Base-by-base conservation (phyloP, 2,888 invertebrate species). In the Amphipyra tragopoginis region DNA sequence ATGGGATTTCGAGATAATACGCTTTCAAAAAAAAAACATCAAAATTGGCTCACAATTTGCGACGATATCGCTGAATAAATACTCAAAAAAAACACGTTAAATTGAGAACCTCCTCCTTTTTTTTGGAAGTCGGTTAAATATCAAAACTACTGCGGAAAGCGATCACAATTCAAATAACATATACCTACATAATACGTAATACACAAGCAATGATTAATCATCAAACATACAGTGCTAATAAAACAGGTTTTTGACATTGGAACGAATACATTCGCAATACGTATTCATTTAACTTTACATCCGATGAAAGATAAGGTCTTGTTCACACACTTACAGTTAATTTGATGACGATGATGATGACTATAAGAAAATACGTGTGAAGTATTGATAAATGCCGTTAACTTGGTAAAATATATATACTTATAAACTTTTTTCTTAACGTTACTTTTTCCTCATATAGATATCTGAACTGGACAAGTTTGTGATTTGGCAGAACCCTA, bases 191-290 rank as follows among this genome's bases (percentile, higher is more conserved):
- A 51, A 72, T 40, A 58, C 56, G 38, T 55, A n/a, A n/a, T n/a
- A 74, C 43, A 51, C 59, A 70, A 60, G 61, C 56, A 75, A 75
- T 77, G 71, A 85, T 84, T 77, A 74, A 84, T 83, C 81, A 78
- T 56, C 53, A 47, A 60, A 57, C 71, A 73, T 72, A 63, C 74
- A 63, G 61, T 69, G 66, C 67, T 63, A 71, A 59, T 45, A 11
- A 43, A 68, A 69, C 71, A 43, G 71, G 71, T 80, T 68, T 66
- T 64, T 60, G 54, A 21, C 78, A 64, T 48, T 62, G 59, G 64
- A 72, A 68, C 66, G 55, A 63, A 68, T 73, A 63, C 57, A 74
- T 73, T 77, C 44, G 69, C 65, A 66, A 66, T 53, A 61, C 54
- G 33, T 54, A 75, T 54, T 54, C 43, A 71, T 65, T 75, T 47